Evolutionary conservation across 1,140 invertebrate species (phyloP).

Genomic region (Caenorhabditis elegans): WBcel235 BX284605.5:5608501-5609000

Average conservation of each 20-base stretch:
- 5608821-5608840: neutral
- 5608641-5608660: too few relatives aligned
- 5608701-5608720: slow-evolving; percentile 50
- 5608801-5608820: neutral
- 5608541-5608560: too few relatives aligned
- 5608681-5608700: too few relatives aligned
- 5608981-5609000: slow-evolving; percentile 10
- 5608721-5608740: slow-evolving; percentile 47
- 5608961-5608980: slow-evolving; percentile 1
- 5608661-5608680: too few relatives aligned
- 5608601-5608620: too few relatives aligned
- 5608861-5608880: neutral
- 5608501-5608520: too few relatives aligned
- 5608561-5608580: too few relatives aligned
- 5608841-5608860: slow-evolving; percentile 4
- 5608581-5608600: too few relatives aligned
- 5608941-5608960: neutral
- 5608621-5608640: too few relatives aligned
- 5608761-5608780: slow-evolving; percentile 37
- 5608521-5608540: too few relatives aligned
- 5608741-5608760: slow-evolving; percentile 45
- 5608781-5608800: slow-evolving; percentile 13
- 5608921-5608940: slow-evolving; percentile 1
- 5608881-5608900: neutral
- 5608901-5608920: slow-evolving; percentile 21